Conservation (phyloP, 2,888 invertebrate genomes). For the Ormyrus rosae region DNA sequence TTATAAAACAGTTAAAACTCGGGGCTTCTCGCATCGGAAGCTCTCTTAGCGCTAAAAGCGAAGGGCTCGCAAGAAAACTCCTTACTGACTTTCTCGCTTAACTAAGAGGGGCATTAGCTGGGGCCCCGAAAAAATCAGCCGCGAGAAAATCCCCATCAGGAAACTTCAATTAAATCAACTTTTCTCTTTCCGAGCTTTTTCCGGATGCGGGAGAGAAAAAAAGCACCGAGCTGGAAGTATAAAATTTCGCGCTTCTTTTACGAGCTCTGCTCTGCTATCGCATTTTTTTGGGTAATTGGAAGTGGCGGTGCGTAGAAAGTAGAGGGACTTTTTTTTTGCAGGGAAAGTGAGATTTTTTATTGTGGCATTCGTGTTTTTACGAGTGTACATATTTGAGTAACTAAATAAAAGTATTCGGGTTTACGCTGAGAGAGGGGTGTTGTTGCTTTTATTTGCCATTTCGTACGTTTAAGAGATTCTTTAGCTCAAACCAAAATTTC, state of each 20-base stretch:
- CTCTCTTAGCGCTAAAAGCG: neutral
- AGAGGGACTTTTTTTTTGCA: no score
- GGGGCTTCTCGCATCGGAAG: neutral
- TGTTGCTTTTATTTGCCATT: no score
- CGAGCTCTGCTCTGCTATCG: neutral
- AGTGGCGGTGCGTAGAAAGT: neutral
- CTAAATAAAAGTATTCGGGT: no score
- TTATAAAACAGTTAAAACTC: constrained; percentile 26
- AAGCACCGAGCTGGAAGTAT: constrained; percentile 1
- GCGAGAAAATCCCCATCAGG: constrained; percentile 28
- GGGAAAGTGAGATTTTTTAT: no score
- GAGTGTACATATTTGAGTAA: no score
- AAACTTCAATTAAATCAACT: constrained; percentile 51
- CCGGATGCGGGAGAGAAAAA: constrained; percentile 17
- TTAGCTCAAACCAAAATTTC: no score
- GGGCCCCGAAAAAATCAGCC: constrained; percentile 32
- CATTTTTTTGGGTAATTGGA: neutral
- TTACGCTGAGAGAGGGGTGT: no score
- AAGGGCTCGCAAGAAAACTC: neutral
- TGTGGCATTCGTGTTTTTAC: no score
- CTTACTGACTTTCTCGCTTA: constrained; percentile 29
- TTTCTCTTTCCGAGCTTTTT: constrained; percentile 34
- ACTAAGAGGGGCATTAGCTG: constrained; percentile 14
- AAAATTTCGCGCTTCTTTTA: constrained; percentile 4
- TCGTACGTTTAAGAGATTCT: no score